phyloP scores from a whole-genome alignment of 2,888 invertebrate species.

The Sphaeridia pumilis region DNA sequence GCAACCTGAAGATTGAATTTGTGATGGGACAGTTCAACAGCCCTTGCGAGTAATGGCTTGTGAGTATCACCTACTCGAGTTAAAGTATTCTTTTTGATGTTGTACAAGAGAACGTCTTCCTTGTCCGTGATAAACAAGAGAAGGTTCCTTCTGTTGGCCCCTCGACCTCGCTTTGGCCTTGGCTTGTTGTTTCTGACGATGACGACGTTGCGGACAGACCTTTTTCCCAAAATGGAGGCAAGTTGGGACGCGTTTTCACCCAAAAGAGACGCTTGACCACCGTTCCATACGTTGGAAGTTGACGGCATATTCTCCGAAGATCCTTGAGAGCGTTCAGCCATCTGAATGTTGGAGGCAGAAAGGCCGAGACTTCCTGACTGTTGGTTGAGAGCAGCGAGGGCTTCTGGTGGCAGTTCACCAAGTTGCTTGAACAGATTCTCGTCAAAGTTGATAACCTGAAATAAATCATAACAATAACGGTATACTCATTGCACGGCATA shows the following conservation, averaged over 20 bases:
- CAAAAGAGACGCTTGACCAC: conserved; percentile 5
- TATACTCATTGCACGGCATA: too few species aligned
- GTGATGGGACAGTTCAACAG: conserved; percentile 14
- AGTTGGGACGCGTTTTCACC: conserved; percentile 5
- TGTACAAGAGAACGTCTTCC: conserved; percentile 13
- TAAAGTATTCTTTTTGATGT: conserved; percentile 6
- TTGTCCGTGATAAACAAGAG: conserved; percentile 12
- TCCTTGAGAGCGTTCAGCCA: background rate
- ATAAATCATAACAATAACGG: background rate
- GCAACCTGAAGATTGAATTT: conserved; percentile 11
- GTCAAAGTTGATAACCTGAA: conserved; percentile 33
- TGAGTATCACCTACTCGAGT: conserved; percentile 12
- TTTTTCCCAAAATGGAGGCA: conserved; percentile 5
- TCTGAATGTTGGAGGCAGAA: background rate
- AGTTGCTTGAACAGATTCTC: conserved; percentile 34
- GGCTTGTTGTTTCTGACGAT: conserved; percentile 11
- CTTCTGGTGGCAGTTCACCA: conserved; percentile 31
- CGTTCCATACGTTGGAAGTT: conserved; percentile 9
- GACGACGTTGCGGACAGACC: conserved; percentile 5
- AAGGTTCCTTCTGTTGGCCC: conserved; percentile 3
- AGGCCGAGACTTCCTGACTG: conserved; percentile 13
- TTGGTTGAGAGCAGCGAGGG: conserved; percentile 24
- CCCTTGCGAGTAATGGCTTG: conserved; percentile 12
- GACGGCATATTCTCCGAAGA: conserved; percentile 3
- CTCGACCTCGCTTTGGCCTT: conserved; percentile 13